Conservation (phyloP, 2,797 vertebrate species). For the Echeneis naucrates region DNA sequence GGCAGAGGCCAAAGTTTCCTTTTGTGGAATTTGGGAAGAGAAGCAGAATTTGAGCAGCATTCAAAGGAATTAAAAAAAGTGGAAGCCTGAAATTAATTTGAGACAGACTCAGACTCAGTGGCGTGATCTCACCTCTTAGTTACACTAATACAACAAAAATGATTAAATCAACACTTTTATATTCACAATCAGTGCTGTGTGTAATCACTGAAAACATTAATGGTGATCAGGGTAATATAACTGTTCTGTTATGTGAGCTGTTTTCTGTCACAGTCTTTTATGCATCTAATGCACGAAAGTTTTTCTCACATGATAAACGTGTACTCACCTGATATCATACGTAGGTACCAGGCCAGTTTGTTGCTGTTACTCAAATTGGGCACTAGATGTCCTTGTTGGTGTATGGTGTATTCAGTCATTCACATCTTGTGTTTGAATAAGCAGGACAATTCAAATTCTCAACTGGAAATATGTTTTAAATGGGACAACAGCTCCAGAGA, state of each 20-base stretch:
- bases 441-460: neutral
- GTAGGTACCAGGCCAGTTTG: neutral
- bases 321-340: no score
- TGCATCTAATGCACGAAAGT: neutral
- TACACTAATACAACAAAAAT: neutral
- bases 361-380: slow-evolving; percentile 4
- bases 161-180: neutral
- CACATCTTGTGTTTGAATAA: neutral
- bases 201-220: neutral
- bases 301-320: neutral
- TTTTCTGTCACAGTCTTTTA: neutral
- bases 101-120: neutral
- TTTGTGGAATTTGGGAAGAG: slow-evolving; percentile 51
- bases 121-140: slow-evolving; percentile 12
- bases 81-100: slow-evolving; percentile 23
- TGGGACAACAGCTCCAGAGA: neutral
- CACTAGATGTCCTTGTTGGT: slow-evolving; percentile 58
- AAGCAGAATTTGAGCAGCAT: slow-evolving; percentile 11
- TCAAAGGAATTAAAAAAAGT: slow-evolving; percentile 10
- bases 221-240: neutral
- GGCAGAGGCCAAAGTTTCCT: slow-evolving; percentile 37
- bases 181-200: neutral
- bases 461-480: neutral
- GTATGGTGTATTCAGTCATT: neutral
- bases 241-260: neutral